phyloP scores from a whole-genome alignment of 2,797 vertebrate genomes.

The Philypnodon macrostomus region DNA sequence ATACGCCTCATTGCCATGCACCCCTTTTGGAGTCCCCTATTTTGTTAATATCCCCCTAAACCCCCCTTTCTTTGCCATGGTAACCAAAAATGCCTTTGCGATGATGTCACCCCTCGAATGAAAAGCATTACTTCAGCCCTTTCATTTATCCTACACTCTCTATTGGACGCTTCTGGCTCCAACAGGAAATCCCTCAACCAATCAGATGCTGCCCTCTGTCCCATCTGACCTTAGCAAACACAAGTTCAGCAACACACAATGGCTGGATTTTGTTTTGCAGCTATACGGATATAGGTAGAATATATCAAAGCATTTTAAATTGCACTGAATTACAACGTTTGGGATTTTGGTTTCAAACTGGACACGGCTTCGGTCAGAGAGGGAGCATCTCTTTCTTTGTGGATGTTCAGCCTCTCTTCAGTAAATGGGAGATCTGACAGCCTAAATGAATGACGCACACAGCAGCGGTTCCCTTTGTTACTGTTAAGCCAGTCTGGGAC shows the following conservation, averaged over 20 bases:
- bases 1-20: conserved; percentile 25
- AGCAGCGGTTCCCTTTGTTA: conserved; percentile 68
- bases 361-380: too few relatives aligned
- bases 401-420: conserved; percentile 1
- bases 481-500: conserved; percentile 43
- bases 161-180: conserved; percentile 27
- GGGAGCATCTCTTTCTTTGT: too few relatives aligned
- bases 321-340: background rate
- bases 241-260: conserved; percentile 31
- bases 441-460: conserved; percentile 38
- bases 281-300: background rate
- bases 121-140: conserved; percentile 65
- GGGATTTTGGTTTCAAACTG: conserved; percentile 2
- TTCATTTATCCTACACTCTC: conserved; percentile 21
- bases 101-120: conserved; percentile 68
- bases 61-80: conserved; percentile 33
- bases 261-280: background rate
- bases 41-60: conserved; percentile 2
- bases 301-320: background rate
- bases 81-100: conserved; percentile 56
- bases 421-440: conserved; percentile 27
- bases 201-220: conserved; percentile 31
- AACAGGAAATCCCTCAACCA: conserved; percentile 53
- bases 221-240: conserved; percentile 27
- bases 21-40: conserved; percentile 25